Evolutionary conservation across 2,797 vertebrate species (phyloP).

Genomic region (Sardinella longiceps): DNA sequence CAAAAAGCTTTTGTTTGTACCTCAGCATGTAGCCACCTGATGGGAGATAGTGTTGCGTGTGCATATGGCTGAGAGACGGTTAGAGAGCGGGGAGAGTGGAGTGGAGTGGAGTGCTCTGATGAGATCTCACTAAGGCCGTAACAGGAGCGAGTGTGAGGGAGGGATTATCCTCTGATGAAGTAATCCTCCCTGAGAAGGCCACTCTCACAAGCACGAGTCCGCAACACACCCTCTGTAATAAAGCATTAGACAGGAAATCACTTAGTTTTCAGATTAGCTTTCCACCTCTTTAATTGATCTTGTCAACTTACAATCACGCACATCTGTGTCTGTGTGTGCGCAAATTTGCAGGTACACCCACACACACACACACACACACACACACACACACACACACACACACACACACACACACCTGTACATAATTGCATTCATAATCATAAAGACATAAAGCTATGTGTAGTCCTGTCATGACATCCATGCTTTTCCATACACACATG

Average conservation of each 20-base stretch:
- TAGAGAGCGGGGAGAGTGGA: neutral
- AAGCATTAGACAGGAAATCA: neutral
- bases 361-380: neutral
- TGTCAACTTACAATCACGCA: neutral
- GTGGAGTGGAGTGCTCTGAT: neutral
- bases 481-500: neutral
- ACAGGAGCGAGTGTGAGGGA: neutral
- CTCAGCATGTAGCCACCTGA: neutral
- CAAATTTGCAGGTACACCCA: neutral
- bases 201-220: neutral
- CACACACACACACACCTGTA: neutral
- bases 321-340: no score
- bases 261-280: neutral
- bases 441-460: neutral
- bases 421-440: neutral
- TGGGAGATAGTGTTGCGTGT: neutral
- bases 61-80: no score
- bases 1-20: neutral
- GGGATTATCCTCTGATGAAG: conserved; percentile 7
- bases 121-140: neutral
- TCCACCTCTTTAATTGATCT: no score
- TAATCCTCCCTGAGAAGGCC: neutral
- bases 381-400: neutral
- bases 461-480: neutral
- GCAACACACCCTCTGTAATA: neutral